phyloP scores from a whole-genome alignment of 2,888 invertebrate species.

The Holacanthella duospinosa region DNA sequence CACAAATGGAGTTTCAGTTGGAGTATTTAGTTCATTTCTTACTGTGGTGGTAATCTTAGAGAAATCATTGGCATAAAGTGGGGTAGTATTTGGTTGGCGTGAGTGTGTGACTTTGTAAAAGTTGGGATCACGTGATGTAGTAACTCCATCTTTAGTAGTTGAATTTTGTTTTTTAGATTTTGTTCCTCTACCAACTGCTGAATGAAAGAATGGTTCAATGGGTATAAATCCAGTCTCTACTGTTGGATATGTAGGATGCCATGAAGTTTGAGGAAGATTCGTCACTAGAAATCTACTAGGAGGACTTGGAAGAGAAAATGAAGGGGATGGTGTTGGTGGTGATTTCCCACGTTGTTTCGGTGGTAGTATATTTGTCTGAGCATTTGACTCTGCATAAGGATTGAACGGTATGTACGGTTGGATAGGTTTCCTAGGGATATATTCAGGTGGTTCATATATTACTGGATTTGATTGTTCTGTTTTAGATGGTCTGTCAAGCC shows the following conservation, averaged over 20 bases:
- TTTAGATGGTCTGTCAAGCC: constrained; percentile 34
- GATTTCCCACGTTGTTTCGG: not conserved
- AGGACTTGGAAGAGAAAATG: too few relatives aligned
- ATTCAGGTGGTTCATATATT: constrained; percentile 35
- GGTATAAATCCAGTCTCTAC: constrained; percentile 37
- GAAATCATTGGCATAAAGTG: not conserved
- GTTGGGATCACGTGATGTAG: not conserved
- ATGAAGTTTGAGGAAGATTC: constrained; percentile 14
- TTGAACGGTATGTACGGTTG: constrained; percentile 37
- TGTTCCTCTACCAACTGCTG: not conserved
- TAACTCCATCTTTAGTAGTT: too few relatives aligned
- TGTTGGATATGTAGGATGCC: constrained; percentile 35
- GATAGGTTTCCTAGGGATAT: constrained; percentile 32
- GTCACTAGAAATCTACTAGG: not conserved
- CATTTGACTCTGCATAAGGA: constrained; percentile 26
- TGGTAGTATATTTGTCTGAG: constrained; percentile 1
- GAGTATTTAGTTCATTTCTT: not conserved
- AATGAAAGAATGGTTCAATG: constrained; percentile 37
- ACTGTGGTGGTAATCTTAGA: not conserved
- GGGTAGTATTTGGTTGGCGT: not conserved
- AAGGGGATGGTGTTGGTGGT: not conserved
- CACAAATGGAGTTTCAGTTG: not conserved
- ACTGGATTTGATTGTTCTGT: constrained; percentile 10
- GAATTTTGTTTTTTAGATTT: too few relatives aligned
- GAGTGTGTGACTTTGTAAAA: too few relatives aligned